A percentile compares a stretch with the other conserved stretches of the same genome.
These are phyloP conservation scores for Litocranius walleri DNA, from an alignment of 2,113 vertebrate species.

Conservation along the genomic window DNA sequence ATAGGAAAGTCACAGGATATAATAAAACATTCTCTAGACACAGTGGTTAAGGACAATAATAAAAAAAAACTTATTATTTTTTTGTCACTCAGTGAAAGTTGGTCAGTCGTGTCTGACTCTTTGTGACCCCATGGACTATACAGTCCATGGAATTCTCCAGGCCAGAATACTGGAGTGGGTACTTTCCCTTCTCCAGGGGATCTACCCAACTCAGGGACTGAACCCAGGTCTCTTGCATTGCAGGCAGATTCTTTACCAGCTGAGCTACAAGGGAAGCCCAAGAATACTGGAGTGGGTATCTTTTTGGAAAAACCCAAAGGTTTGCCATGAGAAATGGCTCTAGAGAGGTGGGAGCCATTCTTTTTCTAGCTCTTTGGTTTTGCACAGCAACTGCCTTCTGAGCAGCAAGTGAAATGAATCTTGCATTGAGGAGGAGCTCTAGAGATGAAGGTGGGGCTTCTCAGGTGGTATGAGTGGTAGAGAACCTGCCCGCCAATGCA, in stretches of 20 bases:
- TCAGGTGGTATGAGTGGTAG: neutral
- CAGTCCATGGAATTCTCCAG: neutral
- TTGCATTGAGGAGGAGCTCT: too few relatives aligned
- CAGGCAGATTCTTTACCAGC: neutral
- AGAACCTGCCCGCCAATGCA: neutral
- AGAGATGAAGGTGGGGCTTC: neutral
- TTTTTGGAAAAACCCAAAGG: neutral
- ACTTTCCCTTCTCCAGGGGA: neutral
- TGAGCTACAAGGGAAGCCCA: neutral
- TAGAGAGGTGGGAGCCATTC: neutral
- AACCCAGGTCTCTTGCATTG: neutral
- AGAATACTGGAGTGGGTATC: neutral
- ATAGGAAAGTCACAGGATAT: neutral
- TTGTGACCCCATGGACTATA: accelerated
- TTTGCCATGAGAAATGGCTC: neutral
- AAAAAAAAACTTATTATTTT: neutral
- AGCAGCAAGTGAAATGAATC: neutral
- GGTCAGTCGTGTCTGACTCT: neutral
- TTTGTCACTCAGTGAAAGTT: neutral
- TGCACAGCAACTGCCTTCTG: accelerated
- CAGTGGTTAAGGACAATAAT: neutral
- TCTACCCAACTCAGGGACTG: neutral
- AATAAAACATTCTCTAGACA: neutral
- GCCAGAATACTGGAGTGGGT: neutral
- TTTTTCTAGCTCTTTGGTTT: neutral